Base-by-base conservation (phyloP, 2,888 invertebrate species). In the Dugesia japonica region DNA sequence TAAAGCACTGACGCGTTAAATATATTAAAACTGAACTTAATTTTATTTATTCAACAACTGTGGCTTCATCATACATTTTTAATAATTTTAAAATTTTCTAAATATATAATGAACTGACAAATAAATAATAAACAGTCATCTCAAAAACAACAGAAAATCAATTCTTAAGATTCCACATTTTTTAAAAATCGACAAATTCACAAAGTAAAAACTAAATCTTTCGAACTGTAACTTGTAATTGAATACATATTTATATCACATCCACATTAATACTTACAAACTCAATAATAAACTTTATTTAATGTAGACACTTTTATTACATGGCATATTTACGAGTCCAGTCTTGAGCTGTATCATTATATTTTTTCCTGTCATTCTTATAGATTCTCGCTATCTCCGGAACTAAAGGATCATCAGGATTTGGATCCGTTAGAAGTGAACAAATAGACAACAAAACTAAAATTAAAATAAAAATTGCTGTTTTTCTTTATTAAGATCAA, bases 301-400 rank as follows among this genome's bases (percentile, higher is more conserved):
- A 56, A 20, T 56, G 23, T 56, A 20, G 56, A 56, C n/a, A n/a
- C n/a, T 56, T 56, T 75, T 56, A 91, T 92, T 92, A 93, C 94
- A 94, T 95, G 89, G 97, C 97, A 89, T 97, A 97, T 89, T 97
- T 95, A 89, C 93, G 91, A 87, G 95, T 95, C 97, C 97, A 98
- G 89, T 98, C 97, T 87, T 93, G 90, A 86, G 97, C 97, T 89
- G 94, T 89, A 89, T 94, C 92, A 89, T 94, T 94, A 89, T 98
- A 95, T 89, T 94, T 94, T 89, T 93, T 92, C 88, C 94, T 90
- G 89, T 98, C 97, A 83, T 94, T 94, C 90, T 98, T 98, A 89
- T 95, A 98, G 90, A 97, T 94, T 89, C 95, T 92, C 87, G 98
- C 98, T 87, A 99, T 98, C 90, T 98, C 98, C 86, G 98, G 98